Conservation (phyloP, 1,140 invertebrate genomes). For the Trichogramma pretiosum region DNA sequence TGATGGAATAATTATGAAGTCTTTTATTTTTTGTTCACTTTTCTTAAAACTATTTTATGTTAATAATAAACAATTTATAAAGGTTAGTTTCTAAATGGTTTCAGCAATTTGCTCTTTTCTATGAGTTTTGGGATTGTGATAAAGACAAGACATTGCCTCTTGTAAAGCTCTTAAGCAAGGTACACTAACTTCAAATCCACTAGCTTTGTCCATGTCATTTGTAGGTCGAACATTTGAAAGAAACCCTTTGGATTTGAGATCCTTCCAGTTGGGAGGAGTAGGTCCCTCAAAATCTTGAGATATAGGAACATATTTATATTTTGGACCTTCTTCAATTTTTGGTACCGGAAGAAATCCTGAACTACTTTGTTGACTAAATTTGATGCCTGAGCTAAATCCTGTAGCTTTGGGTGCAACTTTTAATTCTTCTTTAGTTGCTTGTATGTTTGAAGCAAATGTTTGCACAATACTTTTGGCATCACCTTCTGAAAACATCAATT, state of each 20-base stretch:
- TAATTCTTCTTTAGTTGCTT: constrained; percentile 57
- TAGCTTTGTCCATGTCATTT: constrained; percentile 68
- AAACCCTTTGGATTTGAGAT: constrained; percentile 64
- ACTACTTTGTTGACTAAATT: constrained; percentile 54
- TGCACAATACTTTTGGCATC: constrained; percentile 82
- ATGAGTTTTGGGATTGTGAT: constrained; percentile 53
- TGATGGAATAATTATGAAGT: neutral
- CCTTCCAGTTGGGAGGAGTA: constrained; percentile 52
- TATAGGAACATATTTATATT: constrained; percentile 60
- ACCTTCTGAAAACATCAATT: constrained; percentile 84
- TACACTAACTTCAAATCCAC: constrained; percentile 74
- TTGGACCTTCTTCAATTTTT: constrained; percentile 64
- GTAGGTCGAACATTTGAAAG: constrained; percentile 65
- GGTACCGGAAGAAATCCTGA: constrained; percentile 56
- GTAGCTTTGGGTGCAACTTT: constrained; percentile 49
- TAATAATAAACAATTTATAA: too few relatives aligned
- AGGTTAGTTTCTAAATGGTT: too few relatives aligned
- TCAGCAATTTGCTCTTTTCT: too few relatives aligned
- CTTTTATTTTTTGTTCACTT: neutral
- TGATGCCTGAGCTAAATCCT: constrained; percentile 74
- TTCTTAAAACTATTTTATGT: too few relatives aligned
- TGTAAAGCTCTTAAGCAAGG: constrained; percentile 83
- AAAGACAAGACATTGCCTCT: constrained; percentile 81
- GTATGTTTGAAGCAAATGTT: constrained; percentile 63
- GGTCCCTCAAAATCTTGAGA: constrained; percentile 63